These are phyloP conservation scores for Carpatolechia fugitivella DNA, from an alignment of 2,888 invertebrate genomes.

Conservation along the genomic window DNA sequence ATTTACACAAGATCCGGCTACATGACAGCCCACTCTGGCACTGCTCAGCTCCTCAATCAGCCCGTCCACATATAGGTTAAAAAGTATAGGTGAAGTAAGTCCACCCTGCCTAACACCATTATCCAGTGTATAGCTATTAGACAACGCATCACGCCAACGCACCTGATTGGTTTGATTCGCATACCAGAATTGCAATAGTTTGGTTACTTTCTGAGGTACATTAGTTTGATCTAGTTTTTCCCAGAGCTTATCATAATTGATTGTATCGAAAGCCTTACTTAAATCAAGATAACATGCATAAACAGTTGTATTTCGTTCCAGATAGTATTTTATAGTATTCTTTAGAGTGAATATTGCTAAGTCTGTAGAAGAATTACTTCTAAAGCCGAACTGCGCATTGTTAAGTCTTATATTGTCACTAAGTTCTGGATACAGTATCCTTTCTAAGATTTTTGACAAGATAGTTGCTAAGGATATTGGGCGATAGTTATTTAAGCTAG, in stretches of 20 bases:
- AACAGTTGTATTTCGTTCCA: neutral
- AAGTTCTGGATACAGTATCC: neutral
- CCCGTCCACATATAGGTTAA: neutral
- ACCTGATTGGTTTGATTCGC: constrained; percentile 2
- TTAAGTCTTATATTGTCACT: neutral
- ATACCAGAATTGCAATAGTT: neutral
- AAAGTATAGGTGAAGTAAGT: constrained; percentile 4
- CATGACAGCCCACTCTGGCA: neutral
- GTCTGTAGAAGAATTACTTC: constrained; percentile 1
- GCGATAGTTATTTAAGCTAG: neutral
- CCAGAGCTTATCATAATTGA: neutral
- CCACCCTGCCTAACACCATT: constrained; percentile 10
- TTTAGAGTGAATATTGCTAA: constrained; percentile 2
- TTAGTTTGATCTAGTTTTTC: neutral
- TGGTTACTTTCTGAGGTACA: neutral
- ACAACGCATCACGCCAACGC: neutral
- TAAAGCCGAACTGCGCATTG: constrained; percentile 4
- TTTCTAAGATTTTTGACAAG: neutral
- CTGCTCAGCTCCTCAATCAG: neutral
- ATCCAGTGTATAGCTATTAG: neutral
- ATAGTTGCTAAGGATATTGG: neutral
- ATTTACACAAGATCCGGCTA: neutral
- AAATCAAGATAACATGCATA: constrained; percentile 5
- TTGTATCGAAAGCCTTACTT: neutral
- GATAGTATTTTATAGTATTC: neutral